Conservation (phyloP, 2,797 vertebrate species). For the Muscicapa striata region DNA sequence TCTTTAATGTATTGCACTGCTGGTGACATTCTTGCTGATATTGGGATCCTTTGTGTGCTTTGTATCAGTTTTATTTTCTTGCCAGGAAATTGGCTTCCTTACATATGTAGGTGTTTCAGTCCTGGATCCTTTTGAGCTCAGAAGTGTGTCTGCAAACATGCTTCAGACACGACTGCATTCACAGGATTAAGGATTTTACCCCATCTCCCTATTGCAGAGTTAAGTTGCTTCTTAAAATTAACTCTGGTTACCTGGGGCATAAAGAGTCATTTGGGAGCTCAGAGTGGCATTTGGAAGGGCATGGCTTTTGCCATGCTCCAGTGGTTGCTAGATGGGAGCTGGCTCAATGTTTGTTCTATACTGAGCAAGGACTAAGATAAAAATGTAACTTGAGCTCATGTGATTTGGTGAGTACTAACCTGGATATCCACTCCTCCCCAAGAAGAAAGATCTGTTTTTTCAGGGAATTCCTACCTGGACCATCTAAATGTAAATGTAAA, state of each 20-base stretch:
- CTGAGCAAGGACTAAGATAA: background rate
- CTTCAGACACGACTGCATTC: background rate
- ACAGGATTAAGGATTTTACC: background rate
- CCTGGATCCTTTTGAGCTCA: background rate
- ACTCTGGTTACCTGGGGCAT: background rate
- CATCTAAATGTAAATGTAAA: background rate
- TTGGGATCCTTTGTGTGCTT: constrained; percentile 37
- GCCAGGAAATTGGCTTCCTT: constrained; percentile 28
- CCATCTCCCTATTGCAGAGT: background rate
- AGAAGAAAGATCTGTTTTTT: background rate
- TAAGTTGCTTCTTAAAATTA: background rate
- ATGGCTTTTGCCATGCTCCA: background rate
- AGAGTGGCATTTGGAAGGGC: background rate
- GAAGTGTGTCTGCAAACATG: background rate
- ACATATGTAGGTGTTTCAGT: background rate
- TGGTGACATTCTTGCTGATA: constrained; percentile 9
- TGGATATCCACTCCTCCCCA: background rate
- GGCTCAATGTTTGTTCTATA: background rate
- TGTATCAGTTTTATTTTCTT: constrained; percentile 49
- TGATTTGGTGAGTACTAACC: background rate
- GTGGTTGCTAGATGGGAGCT: background rate
- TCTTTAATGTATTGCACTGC: constrained; percentile 9
- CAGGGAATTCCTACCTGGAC: background rate
- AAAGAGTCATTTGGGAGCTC: background rate
- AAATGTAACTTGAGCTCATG: background rate